These are phyloP conservation scores for Oxycera nigricornis DNA, from an alignment of 2,888 invertebrate genomes.

Conservation along the genomic window DNA sequence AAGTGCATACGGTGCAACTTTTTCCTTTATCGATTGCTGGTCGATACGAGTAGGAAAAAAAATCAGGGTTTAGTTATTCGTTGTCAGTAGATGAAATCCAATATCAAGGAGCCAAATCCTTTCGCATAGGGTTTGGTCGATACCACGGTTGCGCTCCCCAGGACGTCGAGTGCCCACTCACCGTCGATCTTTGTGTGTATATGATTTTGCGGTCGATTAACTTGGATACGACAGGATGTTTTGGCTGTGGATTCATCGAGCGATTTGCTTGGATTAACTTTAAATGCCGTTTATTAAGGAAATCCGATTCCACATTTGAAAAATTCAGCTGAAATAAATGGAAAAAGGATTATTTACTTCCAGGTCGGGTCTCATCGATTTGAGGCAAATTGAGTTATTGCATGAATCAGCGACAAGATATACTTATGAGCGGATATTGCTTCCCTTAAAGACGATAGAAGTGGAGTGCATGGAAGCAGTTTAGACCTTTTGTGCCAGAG, in stretches of 20 bases:
- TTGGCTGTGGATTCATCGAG: constrained; percentile 36
- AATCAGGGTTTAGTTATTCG: constrained; percentile 31
- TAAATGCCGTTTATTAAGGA: constrained; percentile 43
- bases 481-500: no score
- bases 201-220: constrained; percentile 46
- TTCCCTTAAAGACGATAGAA: no score
- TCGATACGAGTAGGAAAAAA: neutral
- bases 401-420: neutral
- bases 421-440: no score
- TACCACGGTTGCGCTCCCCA: neutral
- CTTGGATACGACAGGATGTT: constrained; percentile 27
- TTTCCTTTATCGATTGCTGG: constrained; percentile 13
- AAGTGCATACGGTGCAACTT: constrained; percentile 5
- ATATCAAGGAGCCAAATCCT: constrained; percentile 25
- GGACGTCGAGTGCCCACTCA: neutral
- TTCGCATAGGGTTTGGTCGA: neutral
- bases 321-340: neutral
- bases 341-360: neutral
- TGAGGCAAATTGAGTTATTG: neutral
- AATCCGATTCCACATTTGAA: constrained; percentile 39
- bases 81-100: constrained; percentile 40
- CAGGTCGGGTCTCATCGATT: neutral
- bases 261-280: constrained; percentile 45
- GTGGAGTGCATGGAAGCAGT: no score
- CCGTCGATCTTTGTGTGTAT: constrained; percentile 40